Percentiles rank a stretch among this genome's conserved stretches.
These are phyloP conservation scores for Acyrthosiphon pisum DNA, from an alignment of 1,140 invertebrate species.

Conservation along the genomic window DNA sequence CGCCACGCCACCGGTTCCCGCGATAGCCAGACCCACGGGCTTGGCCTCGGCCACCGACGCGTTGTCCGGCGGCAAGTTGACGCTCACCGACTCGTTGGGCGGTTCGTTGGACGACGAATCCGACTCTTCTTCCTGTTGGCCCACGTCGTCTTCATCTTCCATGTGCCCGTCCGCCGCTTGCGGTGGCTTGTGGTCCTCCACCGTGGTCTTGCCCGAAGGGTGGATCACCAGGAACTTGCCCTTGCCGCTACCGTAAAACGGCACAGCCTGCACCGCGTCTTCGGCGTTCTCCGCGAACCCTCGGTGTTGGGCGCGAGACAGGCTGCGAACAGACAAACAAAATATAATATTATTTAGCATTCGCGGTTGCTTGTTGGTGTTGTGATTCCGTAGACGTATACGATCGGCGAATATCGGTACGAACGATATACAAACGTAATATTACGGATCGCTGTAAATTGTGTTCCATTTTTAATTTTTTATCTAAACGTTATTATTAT, in stretches of 20 bases:
- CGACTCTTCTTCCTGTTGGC: constrained; percentile 60
- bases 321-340: not conserved
- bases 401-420: too few relatives aligned
- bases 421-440: too few relatives aligned
- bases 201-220: constrained; percentile 65
- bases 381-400: too few relatives aligned
- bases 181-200: constrained; percentile 64
- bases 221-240: constrained; percentile 70
- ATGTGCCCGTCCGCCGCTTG: constrained; percentile 50
- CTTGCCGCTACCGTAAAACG: constrained; percentile 73
- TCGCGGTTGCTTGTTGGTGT: too few relatives aligned
- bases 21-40: constrained; percentile 70
- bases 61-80: constrained; percentile 66
- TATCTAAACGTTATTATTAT: too few relatives aligned
- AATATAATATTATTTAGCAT: not conserved
- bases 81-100: constrained; percentile 63
- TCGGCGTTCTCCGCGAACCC: not conserved
- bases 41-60: constrained; percentile 75
- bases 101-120: constrained; percentile 15
- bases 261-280: constrained; percentile 61
- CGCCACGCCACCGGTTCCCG: constrained; percentile 71
- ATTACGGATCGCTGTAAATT: too few relatives aligned
- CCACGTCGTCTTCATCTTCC: constrained; percentile 66
- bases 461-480: too few relatives aligned
- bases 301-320: constrained; percentile 34